phyloP scores from a whole-genome alignment of 2,797 vertebrate species.

The Xenopus petersii region DNA sequence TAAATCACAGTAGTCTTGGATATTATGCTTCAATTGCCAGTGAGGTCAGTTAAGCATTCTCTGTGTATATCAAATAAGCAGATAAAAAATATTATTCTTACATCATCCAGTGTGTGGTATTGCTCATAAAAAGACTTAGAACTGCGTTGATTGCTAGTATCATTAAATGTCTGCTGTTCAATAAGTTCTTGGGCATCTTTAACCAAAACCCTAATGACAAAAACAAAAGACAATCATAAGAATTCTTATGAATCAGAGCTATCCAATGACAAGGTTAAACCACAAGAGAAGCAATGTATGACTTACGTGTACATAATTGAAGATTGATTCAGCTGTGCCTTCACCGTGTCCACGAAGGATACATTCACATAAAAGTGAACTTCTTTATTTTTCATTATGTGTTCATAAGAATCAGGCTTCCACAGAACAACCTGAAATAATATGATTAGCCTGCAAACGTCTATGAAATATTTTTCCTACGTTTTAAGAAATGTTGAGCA shows the following conservation, averaged over 20 bases:
- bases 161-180: constrained; percentile 76
- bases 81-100: constrained; percentile 55
- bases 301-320: constrained; percentile 70
- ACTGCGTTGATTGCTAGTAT: constrained; percentile 64
- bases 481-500: no score
- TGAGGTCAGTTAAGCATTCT: no score
- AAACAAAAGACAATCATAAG: constrained; percentile 38
- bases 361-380: constrained; percentile 84
- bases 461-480: no score
- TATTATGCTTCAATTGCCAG: no score
- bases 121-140: constrained; percentile 71
- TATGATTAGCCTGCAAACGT: no score
- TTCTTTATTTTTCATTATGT: constrained; percentile 70
- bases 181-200: constrained; percentile 72
- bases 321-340: constrained; percentile 62
- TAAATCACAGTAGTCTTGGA: no score
- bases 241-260: no score
- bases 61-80: no score
- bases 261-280: no score
- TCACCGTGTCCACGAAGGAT: constrained; percentile 67
- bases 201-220: constrained; percentile 69
- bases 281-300: no score
- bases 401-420: constrained; percentile 75
- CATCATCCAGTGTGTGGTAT: constrained; percentile 85
- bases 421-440: constrained; percentile 78